Conservation (phyloP, 2,797 vertebrate genomes). For the Lepilemur ruficaudatus region DNA sequence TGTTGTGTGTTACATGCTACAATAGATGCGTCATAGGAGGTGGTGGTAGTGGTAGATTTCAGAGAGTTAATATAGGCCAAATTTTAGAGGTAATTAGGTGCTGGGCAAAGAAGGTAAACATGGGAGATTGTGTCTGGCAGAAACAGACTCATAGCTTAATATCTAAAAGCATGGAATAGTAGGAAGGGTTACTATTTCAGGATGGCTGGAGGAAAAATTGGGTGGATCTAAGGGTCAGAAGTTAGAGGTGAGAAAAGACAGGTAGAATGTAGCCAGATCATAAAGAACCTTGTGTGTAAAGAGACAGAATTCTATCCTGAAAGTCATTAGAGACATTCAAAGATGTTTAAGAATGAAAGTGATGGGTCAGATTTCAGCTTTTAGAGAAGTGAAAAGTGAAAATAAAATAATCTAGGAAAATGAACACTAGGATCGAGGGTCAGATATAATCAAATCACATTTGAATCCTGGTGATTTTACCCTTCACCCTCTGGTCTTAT, state of each 20-base stretch:
- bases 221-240: background rate
- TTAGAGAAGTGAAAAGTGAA: background rate
- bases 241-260: background rate
- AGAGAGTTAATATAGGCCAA: background rate
- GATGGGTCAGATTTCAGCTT: background rate
- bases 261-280: background rate
- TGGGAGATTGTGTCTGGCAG: background rate
- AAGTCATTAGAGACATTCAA: background rate
- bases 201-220: background rate
- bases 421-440: background rate
- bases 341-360: background rate
- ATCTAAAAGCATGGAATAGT: background rate
- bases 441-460: background rate
- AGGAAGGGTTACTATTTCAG: background rate
- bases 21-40: background rate
- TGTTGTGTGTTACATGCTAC: background rate
- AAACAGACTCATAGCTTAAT: background rate
- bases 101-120: background rate
- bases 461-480: background rate
- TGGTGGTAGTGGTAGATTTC: background rate
- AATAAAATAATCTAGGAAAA: background rate
- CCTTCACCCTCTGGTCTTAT: background rate
- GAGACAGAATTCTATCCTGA: background rate
- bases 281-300: background rate
- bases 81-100: background rate